A percentile compares a stretch with the other conserved stretches of the same genome.
Conservation (phyloP, 2,797 vertebrate species). For the Manis javanica region DNA sequence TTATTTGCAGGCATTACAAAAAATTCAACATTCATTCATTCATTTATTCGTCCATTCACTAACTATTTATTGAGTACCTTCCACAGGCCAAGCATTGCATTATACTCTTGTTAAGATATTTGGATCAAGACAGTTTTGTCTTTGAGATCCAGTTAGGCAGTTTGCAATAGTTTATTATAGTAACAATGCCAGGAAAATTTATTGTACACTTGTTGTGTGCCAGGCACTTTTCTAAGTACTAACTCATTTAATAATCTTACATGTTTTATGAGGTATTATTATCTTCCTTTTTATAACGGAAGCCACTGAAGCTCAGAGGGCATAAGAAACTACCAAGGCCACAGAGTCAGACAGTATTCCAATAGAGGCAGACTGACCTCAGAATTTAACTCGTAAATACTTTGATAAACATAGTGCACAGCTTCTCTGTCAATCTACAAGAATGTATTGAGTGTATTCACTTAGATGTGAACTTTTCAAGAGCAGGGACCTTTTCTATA, state of each 20-base stretch:
- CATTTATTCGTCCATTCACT: not conserved
- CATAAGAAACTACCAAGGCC: not conserved
- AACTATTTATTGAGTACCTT: not conserved
- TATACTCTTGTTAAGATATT: slow-evolving; percentile 3
- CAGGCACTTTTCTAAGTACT: not conserved
- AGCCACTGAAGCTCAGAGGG: not conserved
- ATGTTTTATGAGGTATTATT: not conserved
- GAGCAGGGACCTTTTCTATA: not conserved
- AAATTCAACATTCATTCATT: not conserved
- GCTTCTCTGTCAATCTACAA: not conserved
- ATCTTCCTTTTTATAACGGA: not conserved
- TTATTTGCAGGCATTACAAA: not conserved
- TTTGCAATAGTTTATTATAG: not conserved
- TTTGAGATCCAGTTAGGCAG: not conserved
- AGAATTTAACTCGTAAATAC: not conserved
- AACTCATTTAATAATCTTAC: slow-evolving; percentile 5
- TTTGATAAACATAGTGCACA: not conserved
- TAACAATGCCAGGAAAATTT: not conserved
- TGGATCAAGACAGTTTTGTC: not conserved
- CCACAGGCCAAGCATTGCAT: not conserved
- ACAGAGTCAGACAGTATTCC: not conserved
- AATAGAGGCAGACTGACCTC: not conserved
- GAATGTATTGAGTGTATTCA: not conserved
- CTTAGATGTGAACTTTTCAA: not conserved
- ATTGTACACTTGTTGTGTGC: not conserved